Evolutionary conservation across 2,888 invertebrate genomes (phyloP).

Genomic region (Ligdia adustata): DNA sequence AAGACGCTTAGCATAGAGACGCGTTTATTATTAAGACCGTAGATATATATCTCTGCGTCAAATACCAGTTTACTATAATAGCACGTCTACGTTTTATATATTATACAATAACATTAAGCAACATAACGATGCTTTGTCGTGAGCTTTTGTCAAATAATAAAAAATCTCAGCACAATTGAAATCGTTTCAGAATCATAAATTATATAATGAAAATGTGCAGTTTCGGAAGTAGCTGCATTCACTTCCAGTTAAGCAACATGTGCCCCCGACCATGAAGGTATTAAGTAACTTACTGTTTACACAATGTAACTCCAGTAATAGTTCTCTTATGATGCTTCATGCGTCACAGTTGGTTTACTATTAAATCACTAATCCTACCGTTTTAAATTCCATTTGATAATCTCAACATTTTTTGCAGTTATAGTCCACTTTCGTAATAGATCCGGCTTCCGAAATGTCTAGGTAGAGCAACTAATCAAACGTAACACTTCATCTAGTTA

Average conservation of each 20-base stretch:
- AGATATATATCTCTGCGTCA: too few relatives aligned
- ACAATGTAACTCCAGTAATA: slow-evolving; percentile 36
- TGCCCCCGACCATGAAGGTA: slow-evolving; percentile 53
- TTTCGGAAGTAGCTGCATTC: slow-evolving; percentile 67
- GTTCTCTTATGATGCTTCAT: slow-evolving; percentile 32
- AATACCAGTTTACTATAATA: too few relatives aligned
- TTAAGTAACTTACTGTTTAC: slow-evolving; percentile 54
- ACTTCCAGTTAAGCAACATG: slow-evolving; percentile 56
- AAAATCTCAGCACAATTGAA: slow-evolving; percentile 12
- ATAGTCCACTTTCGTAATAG: slow-evolving; percentile 22
- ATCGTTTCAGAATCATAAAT: slow-evolving; percentile 32
- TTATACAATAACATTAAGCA: too few relatives aligned
- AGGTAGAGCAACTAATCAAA: slow-evolving; percentile 8
- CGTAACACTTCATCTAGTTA: slow-evolving; percentile 15
- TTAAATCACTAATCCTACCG: slow-evolving; percentile 19
- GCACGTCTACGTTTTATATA: too few relatives aligned
- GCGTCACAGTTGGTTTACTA: slow-evolving; percentile 24
- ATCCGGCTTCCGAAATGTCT: slow-evolving; percentile 31
- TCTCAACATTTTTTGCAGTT: not conserved
- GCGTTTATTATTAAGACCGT: too few relatives aligned
- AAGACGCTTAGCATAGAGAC: too few relatives aligned
- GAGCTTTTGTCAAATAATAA: slow-evolving; percentile 4
- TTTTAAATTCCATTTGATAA: slow-evolving; percentile 27
- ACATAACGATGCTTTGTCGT: not conserved
- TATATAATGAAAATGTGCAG: slow-evolving; percentile 49